A percentile compares a stretch with the other conserved stretches of the same genome.
Evolutionary conservation across 2,113 vertebrate species (phyloP).

Genomic region (Phalacrocorax brasilianus): DNA sequence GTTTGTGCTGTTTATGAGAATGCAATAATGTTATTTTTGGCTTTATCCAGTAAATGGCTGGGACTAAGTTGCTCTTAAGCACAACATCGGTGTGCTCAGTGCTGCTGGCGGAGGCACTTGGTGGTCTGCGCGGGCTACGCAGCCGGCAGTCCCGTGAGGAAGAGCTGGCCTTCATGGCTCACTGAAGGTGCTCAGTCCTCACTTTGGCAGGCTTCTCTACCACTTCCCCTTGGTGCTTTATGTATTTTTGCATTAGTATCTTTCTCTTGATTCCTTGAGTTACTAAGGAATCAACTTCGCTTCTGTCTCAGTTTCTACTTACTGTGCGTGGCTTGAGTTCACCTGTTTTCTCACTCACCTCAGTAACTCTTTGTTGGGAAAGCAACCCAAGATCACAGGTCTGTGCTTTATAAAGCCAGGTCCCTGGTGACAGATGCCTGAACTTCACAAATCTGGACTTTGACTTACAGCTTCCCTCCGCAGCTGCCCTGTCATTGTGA

Average conservation of each 20-base stretch:
- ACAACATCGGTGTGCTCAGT: fast-evolving
- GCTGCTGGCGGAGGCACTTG: not conserved
- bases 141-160: fast-evolving
- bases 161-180: not conserved
- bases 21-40: not conserved
- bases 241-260: not conserved
- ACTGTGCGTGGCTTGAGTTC: not conserved
- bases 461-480: not conserved
- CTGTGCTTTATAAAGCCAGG: not conserved
- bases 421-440: not conserved
- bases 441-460: not conserved
- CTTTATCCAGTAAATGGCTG: not conserved
- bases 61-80: not conserved
- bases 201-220: not conserved
- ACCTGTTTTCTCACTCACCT: not conserved
- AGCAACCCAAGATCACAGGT: not conserved
- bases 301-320: not conserved
- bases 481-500: not conserved
- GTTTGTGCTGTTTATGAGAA: not conserved
- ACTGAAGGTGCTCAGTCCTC: not conserved
- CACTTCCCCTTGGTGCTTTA: not conserved
- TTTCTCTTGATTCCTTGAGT: not conserved
- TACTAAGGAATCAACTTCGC: fast-evolving
- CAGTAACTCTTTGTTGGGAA: not conserved
- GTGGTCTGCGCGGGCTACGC: fast-evolving